Percentiles rank a stretch among this genome's conserved stretches.
These are phyloP conservation scores for Brotula barbata DNA, from an alignment of 2,797 vertebrate genomes.

Conservation along the genomic window DNA sequence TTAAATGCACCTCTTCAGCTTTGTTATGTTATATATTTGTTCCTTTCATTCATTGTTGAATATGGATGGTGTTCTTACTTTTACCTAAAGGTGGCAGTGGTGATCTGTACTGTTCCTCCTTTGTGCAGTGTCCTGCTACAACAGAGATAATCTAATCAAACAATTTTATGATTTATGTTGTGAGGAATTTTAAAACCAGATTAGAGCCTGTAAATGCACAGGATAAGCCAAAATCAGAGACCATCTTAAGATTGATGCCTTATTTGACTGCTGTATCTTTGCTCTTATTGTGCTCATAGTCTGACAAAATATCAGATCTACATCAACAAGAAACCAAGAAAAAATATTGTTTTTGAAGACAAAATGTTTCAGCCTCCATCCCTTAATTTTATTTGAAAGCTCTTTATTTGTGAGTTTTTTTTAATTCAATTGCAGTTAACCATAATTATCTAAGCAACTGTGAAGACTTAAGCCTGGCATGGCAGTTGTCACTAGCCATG, in stretches of 20 bases:
- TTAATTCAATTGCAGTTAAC: constrained; percentile 8
- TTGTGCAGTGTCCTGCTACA: not conserved
- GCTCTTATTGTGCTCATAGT: not conserved
- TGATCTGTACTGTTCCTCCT: not conserved
- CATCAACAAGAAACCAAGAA: not conserved
- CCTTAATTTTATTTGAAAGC: not conserved
- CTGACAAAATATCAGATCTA: not conserved
- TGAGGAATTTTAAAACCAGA: too few relatives aligned
- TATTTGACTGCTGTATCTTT: too few relatives aligned
- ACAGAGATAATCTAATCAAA: constrained; percentile 13
- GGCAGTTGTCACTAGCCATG: not conserved
- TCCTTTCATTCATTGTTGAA: not conserved
- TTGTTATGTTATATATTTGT: not conserved
- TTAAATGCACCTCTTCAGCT: too few relatives aligned
- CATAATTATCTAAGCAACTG: not conserved
- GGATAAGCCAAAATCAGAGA: too few relatives aligned
- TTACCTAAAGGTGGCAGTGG: constrained; percentile 55
- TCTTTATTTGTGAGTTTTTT: constrained; percentile 3
- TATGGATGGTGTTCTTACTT: not conserved
- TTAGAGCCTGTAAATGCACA: too few relatives aligned
- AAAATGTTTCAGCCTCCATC: not conserved
- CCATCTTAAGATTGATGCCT: too few relatives aligned
- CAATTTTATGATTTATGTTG: too few relatives aligned
- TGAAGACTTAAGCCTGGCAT: not conserved
- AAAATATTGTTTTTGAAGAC: not conserved